Evolutionary conservation across 2,888 invertebrate genomes (phyloP).

Genomic region (Lycaena phlaeas): DNA sequence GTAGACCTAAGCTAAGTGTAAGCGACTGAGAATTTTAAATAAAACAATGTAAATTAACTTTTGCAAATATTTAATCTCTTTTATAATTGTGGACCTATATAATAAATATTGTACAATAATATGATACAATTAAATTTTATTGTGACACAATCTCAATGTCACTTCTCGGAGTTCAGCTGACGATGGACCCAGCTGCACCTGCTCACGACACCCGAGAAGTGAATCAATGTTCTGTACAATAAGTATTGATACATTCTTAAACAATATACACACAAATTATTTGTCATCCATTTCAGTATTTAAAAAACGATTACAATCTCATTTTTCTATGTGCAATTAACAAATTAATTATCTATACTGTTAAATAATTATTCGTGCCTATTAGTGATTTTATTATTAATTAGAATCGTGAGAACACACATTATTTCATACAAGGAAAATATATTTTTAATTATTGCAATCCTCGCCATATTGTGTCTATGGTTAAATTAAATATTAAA

Average conservation of each 20-base stretch:
- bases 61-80: constrained; percentile 75
- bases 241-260: constrained; percentile 53
- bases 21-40: constrained; percentile 27
- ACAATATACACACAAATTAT: constrained; percentile 70
- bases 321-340: constrained; percentile 67
- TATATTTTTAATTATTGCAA: constrained; percentile 18
- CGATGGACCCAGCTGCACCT: constrained; percentile 42
- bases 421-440: constrained; percentile 22
- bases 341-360: constrained; percentile 38
- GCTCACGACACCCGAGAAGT: constrained; percentile 30
- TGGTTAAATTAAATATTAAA: neutral
- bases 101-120: constrained; percentile 73
- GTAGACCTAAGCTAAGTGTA: constrained; percentile 21
- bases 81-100: constrained; percentile 74
- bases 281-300: constrained; percentile 59
- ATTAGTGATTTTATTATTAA: constrained; percentile 51
- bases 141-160: constrained; percentile 32
- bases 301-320: constrained; percentile 68
- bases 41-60: constrained; percentile 62
- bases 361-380: constrained; percentile 49
- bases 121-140: constrained; percentile 66
- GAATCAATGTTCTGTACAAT: constrained; percentile 56
- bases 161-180: neutral
- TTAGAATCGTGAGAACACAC: constrained; percentile 36
- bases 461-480: constrained; percentile 20